A percentile compares a stretch with the other conserved stretches of the same genome.
Evolutionary conservation across 2,888 invertebrate species (phyloP).

Genomic region (Hirtodrosophila trivittata): DNA sequence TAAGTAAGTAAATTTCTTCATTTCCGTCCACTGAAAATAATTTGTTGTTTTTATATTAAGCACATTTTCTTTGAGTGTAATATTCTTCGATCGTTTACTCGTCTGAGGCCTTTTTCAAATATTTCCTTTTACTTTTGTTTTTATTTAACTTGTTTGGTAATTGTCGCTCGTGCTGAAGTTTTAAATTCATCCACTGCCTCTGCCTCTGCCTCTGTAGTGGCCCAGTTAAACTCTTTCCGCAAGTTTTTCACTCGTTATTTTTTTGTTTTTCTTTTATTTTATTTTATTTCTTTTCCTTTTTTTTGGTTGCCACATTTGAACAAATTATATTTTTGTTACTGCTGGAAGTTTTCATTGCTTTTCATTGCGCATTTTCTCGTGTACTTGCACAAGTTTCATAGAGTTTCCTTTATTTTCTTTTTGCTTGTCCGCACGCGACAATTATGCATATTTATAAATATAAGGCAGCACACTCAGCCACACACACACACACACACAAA

Average conservation of each 20-base stretch:
- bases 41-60: background rate
- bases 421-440: slow-evolving; percentile 59
- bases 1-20: background rate
- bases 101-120: background rate
- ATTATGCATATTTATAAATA: slow-evolving; percentile 70
- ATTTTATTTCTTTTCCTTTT: background rate
- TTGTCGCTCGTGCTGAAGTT: slow-evolving; percentile 47
- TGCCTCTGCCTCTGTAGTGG: slow-evolving; percentile 14
- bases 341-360: slow-evolving; percentile 30
- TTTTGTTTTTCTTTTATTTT: slow-evolving; percentile 1
- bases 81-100: slow-evolving; percentile 5
- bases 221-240: slow-evolving; percentile 19
- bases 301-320: slow-evolving; percentile 28
- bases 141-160: slow-evolving; percentile 17
- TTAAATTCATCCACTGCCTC: slow-evolving; percentile 37
- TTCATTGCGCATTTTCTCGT: slow-evolving; percentile 27
- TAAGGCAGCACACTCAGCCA: slow-evolving; percentile 35
- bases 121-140: slow-evolving; percentile 1
- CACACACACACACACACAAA: slow-evolving; percentile 16
- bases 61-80: slow-evolving; percentile 7
- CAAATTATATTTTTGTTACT: slow-evolving; percentile 29
- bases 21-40: background rate
- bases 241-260: slow-evolving; percentile 9
- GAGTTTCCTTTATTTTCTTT: slow-evolving; percentile 25
- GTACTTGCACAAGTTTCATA: slow-evolving; percentile 15